Evolutionary conservation across 2,113 vertebrate genomes (phyloP).

Genomic region (Lophochroa leadbeateri): DNA sequence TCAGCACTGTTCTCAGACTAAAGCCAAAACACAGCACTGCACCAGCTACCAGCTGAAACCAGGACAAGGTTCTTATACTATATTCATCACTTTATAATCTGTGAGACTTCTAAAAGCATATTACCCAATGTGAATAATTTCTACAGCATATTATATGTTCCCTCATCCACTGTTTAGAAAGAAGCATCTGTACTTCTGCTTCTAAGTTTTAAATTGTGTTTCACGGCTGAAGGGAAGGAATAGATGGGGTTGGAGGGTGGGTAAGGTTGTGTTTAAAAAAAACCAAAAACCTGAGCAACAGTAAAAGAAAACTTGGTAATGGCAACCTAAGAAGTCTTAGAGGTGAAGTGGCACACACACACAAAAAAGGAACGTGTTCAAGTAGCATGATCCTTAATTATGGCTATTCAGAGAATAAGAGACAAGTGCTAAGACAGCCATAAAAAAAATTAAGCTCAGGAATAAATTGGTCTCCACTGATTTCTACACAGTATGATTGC

Average conservation of each 20-base stretch:
- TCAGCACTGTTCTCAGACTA: neutral
- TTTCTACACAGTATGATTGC: neutral
- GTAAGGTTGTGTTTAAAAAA: neutral
- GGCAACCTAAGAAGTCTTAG: neutral
- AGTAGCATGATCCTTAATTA: neutral
- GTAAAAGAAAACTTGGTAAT: neutral
- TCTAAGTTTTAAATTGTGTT: neutral
- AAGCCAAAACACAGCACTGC: neutral
- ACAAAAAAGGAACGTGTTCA: neutral
- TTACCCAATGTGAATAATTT: neutral
- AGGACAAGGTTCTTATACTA: neutral
- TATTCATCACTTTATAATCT: neutral
- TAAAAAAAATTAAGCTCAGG: neutral
- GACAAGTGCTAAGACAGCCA: neutral
- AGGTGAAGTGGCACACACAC: neutral
- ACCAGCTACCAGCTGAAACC: neutral
- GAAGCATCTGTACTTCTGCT: neutral
- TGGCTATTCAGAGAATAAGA: neutral
- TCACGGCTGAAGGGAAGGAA: neutral
- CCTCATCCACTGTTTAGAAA: neutral
- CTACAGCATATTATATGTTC: neutral
- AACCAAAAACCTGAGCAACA: neutral
- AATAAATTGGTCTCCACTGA: neutral
- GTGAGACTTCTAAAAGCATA: neutral
- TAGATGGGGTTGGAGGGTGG: neutral